These are phyloP conservation scores for Apamea monoglypha DNA, from an alignment of 2,888 invertebrate genomes.

Conservation along the genomic window DNA sequence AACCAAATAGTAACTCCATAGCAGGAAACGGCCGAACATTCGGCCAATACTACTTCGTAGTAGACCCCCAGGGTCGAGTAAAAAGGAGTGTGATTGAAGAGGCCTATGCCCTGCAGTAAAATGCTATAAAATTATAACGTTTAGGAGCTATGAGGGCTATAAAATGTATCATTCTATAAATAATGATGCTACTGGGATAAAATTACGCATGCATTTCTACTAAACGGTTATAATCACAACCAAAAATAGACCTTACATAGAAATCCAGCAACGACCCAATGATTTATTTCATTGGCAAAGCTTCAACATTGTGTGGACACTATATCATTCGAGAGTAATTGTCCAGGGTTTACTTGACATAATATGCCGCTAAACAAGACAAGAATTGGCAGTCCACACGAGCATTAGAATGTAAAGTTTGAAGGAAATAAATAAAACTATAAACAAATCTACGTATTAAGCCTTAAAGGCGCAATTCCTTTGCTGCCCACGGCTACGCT, in stretches of 20 bases:
- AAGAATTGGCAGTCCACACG: slow-evolving; percentile 33
- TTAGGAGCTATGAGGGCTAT: too few relatives aligned
- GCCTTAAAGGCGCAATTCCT: background rate
- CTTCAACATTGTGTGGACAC: slow-evolving; percentile 24
- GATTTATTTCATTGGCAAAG: slow-evolving; percentile 48
- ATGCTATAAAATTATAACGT: too few relatives aligned
- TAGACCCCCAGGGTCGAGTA: too few relatives aligned
- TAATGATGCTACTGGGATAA: background rate
- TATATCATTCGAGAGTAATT: slow-evolving; percentile 24
- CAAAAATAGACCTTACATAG: slow-evolving; percentile 16
- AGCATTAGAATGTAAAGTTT: background rate
- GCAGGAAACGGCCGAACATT: too few relatives aligned
- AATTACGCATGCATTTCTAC: background rate
- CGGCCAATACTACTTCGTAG: too few relatives aligned
- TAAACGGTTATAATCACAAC: slow-evolving; percentile 6
- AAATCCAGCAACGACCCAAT: background rate
- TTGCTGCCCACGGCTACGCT: background rate
- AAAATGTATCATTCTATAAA: background rate
- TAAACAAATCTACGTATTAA: slow-evolving; percentile 17
- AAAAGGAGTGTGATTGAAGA: too few relatives aligned
- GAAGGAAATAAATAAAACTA: slow-evolving; percentile 25
- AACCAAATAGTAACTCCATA: too few relatives aligned
- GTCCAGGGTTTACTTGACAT: slow-evolving; percentile 11
- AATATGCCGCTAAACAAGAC: slow-evolving; percentile 21
- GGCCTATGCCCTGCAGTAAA: too few relatives aligned